phyloP scores from a whole-genome alignment of 2,113 vertebrate species.

The Echinops telfairi region DNA sequence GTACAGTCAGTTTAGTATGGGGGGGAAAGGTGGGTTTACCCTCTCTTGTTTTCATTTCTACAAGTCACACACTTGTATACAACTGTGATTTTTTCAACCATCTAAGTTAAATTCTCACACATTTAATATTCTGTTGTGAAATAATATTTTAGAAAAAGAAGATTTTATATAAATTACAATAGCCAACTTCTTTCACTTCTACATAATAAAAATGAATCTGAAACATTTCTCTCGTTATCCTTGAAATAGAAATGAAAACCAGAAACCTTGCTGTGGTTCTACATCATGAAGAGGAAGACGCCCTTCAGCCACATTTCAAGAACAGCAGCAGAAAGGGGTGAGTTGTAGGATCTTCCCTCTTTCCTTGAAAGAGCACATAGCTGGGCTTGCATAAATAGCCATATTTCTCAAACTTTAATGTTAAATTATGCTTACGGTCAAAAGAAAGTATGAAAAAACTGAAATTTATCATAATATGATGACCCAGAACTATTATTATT shows the following conservation, averaged over 20 bases:
- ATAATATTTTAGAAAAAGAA: background rate
- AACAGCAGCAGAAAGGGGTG: background rate
- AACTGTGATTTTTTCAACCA: constrained; percentile 1
- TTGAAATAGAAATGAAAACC: background rate
- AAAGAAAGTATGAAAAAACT: constrained; percentile 11
- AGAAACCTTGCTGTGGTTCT: background rate
- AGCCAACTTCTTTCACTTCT: background rate
- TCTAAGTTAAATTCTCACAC: background rate
- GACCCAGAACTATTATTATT: background rate
- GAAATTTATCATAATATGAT: constrained; percentile 28
- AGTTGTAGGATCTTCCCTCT: background rate
- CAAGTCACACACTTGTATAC: background rate
- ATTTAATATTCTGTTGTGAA: constrained; percentile 4
- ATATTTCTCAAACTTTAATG: background rate
- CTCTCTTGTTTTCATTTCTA: background rate
- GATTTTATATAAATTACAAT: background rate
- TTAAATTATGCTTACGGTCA: background rate
- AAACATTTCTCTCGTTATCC: background rate
- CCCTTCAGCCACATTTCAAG: background rate
- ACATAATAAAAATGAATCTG: background rate
- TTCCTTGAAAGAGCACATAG: background rate
- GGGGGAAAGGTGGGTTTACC: too few species aligned
- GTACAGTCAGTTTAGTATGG: background rate
- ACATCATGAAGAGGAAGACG: background rate
- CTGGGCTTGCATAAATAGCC: background rate